Percentiles rank a stretch among this genome's conserved stretches.
Evolutionary conservation across 2,113 vertebrate genomes (phyloP).

Genomic region (Stomatorhinus ivindoensis): DNA sequence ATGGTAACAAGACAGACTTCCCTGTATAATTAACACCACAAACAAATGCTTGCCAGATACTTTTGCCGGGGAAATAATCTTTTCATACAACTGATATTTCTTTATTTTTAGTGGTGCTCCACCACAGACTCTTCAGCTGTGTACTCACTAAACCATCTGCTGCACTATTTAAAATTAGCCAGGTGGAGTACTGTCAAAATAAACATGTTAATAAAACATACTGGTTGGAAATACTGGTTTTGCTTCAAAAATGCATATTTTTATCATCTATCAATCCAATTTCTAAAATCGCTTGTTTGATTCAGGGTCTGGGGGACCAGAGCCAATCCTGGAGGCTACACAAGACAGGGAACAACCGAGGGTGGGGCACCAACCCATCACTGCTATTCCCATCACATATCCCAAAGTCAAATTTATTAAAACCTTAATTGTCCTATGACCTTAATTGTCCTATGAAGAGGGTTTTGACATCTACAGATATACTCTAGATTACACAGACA

Average conservation of each 20-base stretch:
- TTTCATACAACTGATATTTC: not conserved
- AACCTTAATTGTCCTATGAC: not conserved
- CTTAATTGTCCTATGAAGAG: not conserved
- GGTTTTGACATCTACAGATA: not conserved
- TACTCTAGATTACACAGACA: not conserved
- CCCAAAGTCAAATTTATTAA: not conserved
- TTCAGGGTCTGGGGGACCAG: not conserved
- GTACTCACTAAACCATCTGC: not conserved
- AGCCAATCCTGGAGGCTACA: no score
- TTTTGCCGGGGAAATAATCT: not conserved
- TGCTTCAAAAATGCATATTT: not conserved
- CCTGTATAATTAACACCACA: not conserved
- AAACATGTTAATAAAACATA: constrained; percentile 3
- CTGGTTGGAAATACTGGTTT: not conserved
- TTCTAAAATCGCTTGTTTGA: not conserved
- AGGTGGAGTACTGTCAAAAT: not conserved
- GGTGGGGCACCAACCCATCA: not conserved
- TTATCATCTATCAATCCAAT: not conserved
- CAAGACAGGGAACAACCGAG: no score
- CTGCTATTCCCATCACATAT: not conserved
- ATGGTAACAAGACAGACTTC: not conserved
- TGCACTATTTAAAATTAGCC: not conserved
- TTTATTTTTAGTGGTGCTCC: not conserved
- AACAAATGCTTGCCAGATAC: not conserved
- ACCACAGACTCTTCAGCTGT: not conserved